These are phyloP conservation scores for Samia ricini DNA, from an alignment of 1,140 invertebrate genomes.

Conservation along the genomic window DNA sequence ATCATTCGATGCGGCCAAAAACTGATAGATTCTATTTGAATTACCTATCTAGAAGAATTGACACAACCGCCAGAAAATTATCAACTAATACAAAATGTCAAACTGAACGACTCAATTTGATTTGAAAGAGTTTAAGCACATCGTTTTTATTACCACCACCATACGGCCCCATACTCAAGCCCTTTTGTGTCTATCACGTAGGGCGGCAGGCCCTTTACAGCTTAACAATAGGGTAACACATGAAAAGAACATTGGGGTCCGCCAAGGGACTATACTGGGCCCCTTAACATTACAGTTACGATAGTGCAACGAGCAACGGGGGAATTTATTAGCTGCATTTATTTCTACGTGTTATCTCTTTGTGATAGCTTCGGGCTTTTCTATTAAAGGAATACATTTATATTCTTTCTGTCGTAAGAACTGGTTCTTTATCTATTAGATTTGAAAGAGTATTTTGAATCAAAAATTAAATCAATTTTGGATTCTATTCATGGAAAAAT, in stretches of 20 bases:
- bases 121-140: not conserved
- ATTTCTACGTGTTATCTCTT: conserved; percentile 3
- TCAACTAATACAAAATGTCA: not conserved
- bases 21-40: no score
- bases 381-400: not conserved
- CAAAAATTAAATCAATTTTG: no score
- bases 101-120: not conserved
- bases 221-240: conserved; percentile 8
- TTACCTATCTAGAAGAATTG: not conserved
- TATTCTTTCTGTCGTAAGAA: not conserved
- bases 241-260: conserved; percentile 1
- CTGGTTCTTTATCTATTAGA: not conserved
- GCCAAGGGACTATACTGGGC: conserved; percentile 9
- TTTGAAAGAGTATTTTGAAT: not conserved
- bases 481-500: no score
- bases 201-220: conserved; percentile 3
- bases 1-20: no score
- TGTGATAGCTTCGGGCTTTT: conserved; percentile 13
- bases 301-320: not conserved
- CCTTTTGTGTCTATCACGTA: conserved; percentile 57
- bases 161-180: conserved; percentile 16
- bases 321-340: conserved; percentile 44
- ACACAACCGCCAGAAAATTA: not conserved
- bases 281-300: conserved; percentile 2
- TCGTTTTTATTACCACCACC: not conserved